Evolutionary conservation across 2,797 vertebrate genomes (phyloP), one percentile per base, ranked within the genome.

Genomic region (Ciconia nigra): DNA sequence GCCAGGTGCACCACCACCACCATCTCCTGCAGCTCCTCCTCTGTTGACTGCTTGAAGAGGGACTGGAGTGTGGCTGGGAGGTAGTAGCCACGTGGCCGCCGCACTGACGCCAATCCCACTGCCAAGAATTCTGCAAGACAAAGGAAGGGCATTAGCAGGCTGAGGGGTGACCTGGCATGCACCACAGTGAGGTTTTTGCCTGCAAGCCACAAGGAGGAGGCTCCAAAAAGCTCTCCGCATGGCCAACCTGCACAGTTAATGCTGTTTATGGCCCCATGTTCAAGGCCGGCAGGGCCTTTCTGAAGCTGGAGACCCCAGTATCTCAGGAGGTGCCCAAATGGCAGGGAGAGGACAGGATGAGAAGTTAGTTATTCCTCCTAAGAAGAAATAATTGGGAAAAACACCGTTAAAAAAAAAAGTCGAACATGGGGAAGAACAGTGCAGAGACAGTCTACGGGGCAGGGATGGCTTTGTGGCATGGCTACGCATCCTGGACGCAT

Each of bases 1-100:
- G 99, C 98, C 12, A 99, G 97, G 87, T 99, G 98, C 51, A 99
- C 98, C 19, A 99, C 98, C 35, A 99, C 98, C 90, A 99, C 97
- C 96, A 99, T 98, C 35, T 97, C 97, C 24, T 95, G 95, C 83
- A 98, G 98, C 96, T 99, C 99, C 2, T 96, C 92, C n/a, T 96
- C 76, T 0, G 98, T 98, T 0, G 98, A 99, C 92, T 98, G 98
- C 6, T 71, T 94, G 97, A 99, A 99, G 77, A 99, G 94, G 15
- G 99, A 99, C 42, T 87, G 81, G 41, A 99, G 94, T 0, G 99
- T 99, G 69, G 97, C 52, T 1, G 96, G 73, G 3, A 99, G 98
- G 85, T 99, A 99, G 89, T 83, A 98, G 42, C 96, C 98, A 31
- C 97, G 98, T 0, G 83, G 91, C 58, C 98, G 97, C 70, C 93